Conservation (phyloP, 2,113 vertebrate species). For the Tringa solitaria region DNA sequence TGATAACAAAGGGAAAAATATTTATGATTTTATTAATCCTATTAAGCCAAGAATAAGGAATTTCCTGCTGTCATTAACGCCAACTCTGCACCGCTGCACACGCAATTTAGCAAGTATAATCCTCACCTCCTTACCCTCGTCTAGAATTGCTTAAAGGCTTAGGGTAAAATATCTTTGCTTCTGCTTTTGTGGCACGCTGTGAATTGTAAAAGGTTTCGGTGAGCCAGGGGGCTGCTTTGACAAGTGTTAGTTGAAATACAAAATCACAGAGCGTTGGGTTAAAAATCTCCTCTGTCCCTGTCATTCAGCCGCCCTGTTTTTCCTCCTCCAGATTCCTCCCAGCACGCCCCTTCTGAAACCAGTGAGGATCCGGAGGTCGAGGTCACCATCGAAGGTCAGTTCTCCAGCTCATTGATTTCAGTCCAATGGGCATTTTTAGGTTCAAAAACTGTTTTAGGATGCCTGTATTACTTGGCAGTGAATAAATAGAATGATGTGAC, state of each 20-base stretch:
- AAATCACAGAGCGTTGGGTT: neutral
- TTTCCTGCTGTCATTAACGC: neutral
- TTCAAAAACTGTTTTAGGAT: neutral
- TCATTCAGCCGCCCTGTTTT: conserved; percentile 49
- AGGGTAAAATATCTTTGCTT: neutral
- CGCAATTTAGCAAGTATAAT: neutral
- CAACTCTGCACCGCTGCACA: neutral
- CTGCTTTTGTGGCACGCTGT: neutral
- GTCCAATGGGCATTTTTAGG: neutral
- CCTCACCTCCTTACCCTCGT: neutral
- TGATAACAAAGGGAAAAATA: neutral
- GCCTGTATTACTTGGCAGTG: neutral
- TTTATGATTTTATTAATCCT: neutral
- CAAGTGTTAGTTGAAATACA: conserved; percentile 6
- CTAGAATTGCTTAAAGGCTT: neutral
- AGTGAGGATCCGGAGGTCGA: conserved; percentile 80
- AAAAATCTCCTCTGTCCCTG: conserved; percentile 28
- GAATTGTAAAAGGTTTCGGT: neutral
- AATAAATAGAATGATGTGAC: neutral
- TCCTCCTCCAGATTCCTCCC: conserved; percentile 67
- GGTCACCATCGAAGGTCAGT: conserved; percentile 81
- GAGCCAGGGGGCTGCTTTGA: neutral
- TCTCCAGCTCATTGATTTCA: conserved; percentile 19
- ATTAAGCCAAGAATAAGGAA: neutral
- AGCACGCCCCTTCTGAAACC: conserved; percentile 70